phyloP scores from a whole-genome alignment of 1,140 invertebrate genomes.

The Trigoniulus corallinus region DNA sequence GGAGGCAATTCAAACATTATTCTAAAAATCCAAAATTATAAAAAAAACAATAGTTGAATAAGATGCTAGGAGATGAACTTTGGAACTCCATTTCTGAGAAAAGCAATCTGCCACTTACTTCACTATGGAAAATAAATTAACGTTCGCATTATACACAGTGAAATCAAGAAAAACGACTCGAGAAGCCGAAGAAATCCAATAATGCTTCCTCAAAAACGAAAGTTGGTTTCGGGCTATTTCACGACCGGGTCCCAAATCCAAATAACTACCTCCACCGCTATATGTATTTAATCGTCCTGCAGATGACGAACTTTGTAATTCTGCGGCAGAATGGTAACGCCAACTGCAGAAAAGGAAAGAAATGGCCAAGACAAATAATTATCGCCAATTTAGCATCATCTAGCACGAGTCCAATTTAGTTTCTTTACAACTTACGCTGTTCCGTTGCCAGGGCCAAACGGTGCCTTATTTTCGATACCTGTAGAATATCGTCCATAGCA shows the following conservation, averaged over 20 bases:
- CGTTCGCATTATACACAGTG: slow-evolving; percentile 53
- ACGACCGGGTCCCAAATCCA: slow-evolving; percentile 18
- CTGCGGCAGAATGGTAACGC: slow-evolving; percentile 26
- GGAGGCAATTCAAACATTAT: slow-evolving; percentile 48
- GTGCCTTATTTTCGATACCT: slow-evolving; percentile 31
- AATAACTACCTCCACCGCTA: slow-evolving; percentile 33
- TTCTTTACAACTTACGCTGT: slow-evolving; percentile 21
- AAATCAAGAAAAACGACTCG: slow-evolving; percentile 53
- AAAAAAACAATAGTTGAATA: slow-evolving; percentile 4
- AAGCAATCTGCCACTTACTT: too few species aligned
- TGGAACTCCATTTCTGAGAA: too few species aligned
- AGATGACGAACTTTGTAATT: slow-evolving; percentile 28
- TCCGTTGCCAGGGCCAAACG: slow-evolving; percentile 26
- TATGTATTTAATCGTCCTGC: slow-evolving; percentile 39
- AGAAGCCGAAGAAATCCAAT: slow-evolving; percentile 47
- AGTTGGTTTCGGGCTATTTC: neutral
- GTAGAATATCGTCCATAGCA: slow-evolving; percentile 40
- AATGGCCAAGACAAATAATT: neutral
- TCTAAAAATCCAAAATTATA: slow-evolving; percentile 23
- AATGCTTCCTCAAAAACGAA: neutral
- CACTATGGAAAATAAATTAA: slow-evolving; percentile 37
- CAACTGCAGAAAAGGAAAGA: slow-evolving; percentile 23
- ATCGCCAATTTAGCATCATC: neutral
- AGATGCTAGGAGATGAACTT: neutral
- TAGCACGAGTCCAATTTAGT: neutral